A percentile compares a stretch with the other conserved stretches of the same genome.
Evolutionary conservation across 2,888 invertebrate species (phyloP).

Genomic region (Chrysolina oricalcia): DNA sequence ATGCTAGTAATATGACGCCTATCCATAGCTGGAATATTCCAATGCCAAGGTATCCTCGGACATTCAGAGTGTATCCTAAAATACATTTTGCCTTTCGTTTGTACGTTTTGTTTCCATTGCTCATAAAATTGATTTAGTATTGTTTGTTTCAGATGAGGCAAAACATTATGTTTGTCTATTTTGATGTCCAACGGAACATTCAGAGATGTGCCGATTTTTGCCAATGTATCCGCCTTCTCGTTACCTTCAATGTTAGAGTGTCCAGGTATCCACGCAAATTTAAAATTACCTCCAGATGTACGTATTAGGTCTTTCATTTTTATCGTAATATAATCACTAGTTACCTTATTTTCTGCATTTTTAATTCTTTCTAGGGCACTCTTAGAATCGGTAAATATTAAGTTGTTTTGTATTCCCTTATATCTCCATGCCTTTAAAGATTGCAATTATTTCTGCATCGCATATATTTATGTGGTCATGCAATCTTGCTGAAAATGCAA

Average conservation of each 20-base stretch:
- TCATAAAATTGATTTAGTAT: background rate
- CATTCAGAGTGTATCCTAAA: background rate
- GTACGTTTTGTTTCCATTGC: background rate
- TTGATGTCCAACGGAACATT: background rate
- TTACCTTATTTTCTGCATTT: background rate
- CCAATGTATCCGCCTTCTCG: background rate
- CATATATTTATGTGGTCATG: conserved; percentile 1
- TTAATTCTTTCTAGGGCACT: background rate
- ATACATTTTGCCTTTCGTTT: conserved; percentile 1
- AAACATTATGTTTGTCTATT: background rate
- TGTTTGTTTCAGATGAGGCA: background rate
- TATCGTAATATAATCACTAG: conserved; percentile 9
- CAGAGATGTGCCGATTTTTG: background rate
- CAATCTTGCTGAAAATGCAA: background rate
- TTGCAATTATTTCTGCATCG: conserved; percentile 12
- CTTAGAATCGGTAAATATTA: background rate
- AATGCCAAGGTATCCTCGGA: background rate
- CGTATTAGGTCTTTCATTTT: background rate
- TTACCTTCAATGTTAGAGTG: background rate
- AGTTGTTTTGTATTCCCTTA: background rate
- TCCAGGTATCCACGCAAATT: conserved; percentile 10
- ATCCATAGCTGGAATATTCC: background rate
- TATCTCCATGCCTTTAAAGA: background rate
- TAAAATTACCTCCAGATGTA: background rate
- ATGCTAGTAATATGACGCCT: background rate